Conservation (phyloP, 2,888 invertebrate species). For the Molorchus minor region DNA sequence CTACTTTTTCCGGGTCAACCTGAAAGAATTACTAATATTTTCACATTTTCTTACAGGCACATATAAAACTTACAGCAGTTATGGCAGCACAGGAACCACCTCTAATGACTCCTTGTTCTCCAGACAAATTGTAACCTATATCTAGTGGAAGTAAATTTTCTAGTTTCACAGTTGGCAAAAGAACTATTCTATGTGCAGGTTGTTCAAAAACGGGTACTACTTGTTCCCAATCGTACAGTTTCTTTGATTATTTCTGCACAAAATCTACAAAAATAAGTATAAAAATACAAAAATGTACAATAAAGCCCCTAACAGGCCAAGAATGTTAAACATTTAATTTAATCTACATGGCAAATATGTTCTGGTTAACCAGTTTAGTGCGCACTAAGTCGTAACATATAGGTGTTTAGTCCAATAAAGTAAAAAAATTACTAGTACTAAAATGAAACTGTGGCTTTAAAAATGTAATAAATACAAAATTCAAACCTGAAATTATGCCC, state of each 20-base stretch:
- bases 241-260: conserved; percentile 83
- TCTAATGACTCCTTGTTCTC: conserved; percentile 50
- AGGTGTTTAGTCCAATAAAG: no score
- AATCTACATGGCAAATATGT: no score
- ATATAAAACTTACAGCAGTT: conserved; percentile 51
- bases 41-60: background rate
- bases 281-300: conserved; percentile 7
- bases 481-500: conserved; percentile 63
- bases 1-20: conserved; percentile 76
- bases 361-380: no score
- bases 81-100: conserved; percentile 57
- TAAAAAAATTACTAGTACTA: no score
- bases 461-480: no score
- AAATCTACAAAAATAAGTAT: conserved; percentile 65
- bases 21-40: conserved; percentile 50
- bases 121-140: conserved; percentile 70
- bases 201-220: conserved; percentile 63
- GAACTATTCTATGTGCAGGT: conserved; percentile 87
- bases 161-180: conserved; percentile 85
- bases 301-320: no score
- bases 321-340: no score
- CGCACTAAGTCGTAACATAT: no score
- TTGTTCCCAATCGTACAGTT: conserved; percentile 66
- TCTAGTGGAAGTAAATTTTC: conserved; percentile 90
- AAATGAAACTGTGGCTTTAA: no score